Percentiles rank a stretch among this genome's conserved stretches.
Evolutionary conservation across 2,888 invertebrate genomes (phyloP).

Genomic region (Aspidiotus destructor): DNA sequence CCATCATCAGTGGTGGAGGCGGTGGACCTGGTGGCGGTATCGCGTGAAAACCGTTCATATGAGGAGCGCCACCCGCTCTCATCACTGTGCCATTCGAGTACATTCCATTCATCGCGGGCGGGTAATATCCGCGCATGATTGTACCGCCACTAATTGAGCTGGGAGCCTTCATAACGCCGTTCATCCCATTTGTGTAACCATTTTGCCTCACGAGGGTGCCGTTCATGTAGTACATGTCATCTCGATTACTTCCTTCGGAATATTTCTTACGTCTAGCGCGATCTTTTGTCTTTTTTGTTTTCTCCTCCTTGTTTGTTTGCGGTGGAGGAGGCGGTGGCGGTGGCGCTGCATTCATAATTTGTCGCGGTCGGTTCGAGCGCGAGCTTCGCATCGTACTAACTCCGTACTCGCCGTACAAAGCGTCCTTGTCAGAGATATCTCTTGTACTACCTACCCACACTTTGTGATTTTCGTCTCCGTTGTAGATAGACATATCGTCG

Average conservation of each 20-base stretch:
- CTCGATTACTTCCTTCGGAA: constrained; percentile 48
- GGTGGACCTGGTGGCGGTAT: constrained; percentile 31
- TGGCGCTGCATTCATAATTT: constrained; percentile 59
- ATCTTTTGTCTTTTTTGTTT: constrained; percentile 44
- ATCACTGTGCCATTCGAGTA: constrained; percentile 38
- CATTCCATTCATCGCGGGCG: constrained; percentile 34
- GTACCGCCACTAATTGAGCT: constrained; percentile 38
- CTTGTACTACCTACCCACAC: constrained; percentile 70
- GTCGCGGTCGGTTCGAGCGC: constrained; percentile 57
- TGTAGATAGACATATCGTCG: constrained; percentile 73
- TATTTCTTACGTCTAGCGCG: constrained; percentile 50
- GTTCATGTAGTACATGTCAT: constrained; percentile 52
- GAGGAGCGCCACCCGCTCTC: constrained; percentile 36
- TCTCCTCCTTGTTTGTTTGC: constrained; percentile 47
- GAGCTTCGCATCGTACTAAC: constrained; percentile 47
- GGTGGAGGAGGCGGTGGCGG: constrained; percentile 63
- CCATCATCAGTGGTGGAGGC: constrained; percentile 41
- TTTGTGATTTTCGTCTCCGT: constrained; percentile 88
- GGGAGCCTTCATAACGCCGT: constrained; percentile 36
- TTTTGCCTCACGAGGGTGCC: constrained; percentile 34
- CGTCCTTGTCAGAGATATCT: constrained; percentile 50
- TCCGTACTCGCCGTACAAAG: constrained; percentile 60
- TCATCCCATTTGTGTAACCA: constrained; percentile 29
- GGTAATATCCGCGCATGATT: constrained; percentile 35
- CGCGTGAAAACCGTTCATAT: constrained; percentile 36